phyloP scores from a whole-genome alignment of 1,140 invertebrate species.

The Chelonus insularis region DNA sequence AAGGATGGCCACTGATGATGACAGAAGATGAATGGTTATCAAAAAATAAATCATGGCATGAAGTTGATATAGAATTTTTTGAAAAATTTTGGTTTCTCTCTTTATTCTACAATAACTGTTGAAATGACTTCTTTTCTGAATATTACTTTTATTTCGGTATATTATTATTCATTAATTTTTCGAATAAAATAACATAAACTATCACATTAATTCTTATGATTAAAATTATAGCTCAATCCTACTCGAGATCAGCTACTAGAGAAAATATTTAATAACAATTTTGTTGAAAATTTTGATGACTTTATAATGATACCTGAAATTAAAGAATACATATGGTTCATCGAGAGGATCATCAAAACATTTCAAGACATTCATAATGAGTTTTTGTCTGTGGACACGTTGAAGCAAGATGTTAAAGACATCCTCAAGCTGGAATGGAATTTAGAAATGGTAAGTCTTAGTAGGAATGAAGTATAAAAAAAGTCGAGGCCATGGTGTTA shows the following conservation, averaged over 20 bases:
- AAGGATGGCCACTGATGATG: slow-evolving; percentile 8
- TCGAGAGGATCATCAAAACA: neutral
- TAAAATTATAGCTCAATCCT: no score
- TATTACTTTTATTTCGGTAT: neutral
- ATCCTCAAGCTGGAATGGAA: neutral
- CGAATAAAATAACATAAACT: no score
- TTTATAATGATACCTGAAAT: neutral
- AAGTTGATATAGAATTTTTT: neutral
- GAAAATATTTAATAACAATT: no score
- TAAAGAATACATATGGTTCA: neutral
- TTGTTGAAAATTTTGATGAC: no score
- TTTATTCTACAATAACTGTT: neutral
- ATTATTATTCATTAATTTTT: neutral
- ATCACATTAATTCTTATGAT: no score
- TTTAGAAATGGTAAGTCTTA: neutral
- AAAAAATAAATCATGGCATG: neutral
- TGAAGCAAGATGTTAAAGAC: neutral
- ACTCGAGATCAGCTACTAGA: no score
- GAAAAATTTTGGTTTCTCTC: neutral
- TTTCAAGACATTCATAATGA: neutral
- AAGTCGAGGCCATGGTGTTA: no score
- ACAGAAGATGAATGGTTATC: neutral
- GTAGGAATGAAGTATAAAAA: no score
- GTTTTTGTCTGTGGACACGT: neutral
- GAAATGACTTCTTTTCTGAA: neutral